These are phyloP conservation scores for Seladonia tumulorum DNA, from an alignment of 2,888 invertebrate species.

Conservation along the genomic window DNA sequence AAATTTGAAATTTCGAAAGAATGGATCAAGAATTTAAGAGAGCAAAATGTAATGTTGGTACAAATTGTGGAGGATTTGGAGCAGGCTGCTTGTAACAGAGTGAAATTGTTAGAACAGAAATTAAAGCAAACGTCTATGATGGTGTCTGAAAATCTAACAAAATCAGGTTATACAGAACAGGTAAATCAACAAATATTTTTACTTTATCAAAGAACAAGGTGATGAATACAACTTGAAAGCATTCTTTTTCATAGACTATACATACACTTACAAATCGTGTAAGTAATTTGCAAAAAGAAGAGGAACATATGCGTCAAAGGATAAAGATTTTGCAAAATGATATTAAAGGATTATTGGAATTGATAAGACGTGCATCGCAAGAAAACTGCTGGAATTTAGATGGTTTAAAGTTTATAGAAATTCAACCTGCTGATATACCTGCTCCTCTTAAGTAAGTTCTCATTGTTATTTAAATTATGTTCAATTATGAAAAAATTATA, in stretches of 20 bases:
- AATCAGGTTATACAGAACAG: conserved; percentile 75
- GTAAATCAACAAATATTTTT: conserved; percentile 58
- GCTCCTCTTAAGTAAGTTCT: conserved; percentile 73
- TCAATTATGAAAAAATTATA: not conserved
- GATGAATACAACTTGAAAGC: not conserved
- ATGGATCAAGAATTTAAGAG: conserved; percentile 89
- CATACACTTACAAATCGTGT: conserved; percentile 75
- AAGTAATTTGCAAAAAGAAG: conserved; percentile 73
- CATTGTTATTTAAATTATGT: conserved; percentile 12
- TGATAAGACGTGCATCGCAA: conserved; percentile 85
- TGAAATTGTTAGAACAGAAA: conserved; percentile 86
- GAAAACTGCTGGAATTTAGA: conserved; percentile 85
- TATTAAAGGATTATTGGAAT: conserved; percentile 85
- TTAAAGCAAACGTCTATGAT: conserved; percentile 84
- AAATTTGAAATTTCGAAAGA: conserved; percentile 88
- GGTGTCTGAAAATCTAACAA: conserved; percentile 77
- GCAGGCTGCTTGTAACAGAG: conserved; percentile 87
- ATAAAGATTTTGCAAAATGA: conserved; percentile 85
- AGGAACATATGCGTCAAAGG: conserved; percentile 83
- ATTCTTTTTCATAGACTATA: conserved; percentile 71
- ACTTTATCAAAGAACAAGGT: not conserved
- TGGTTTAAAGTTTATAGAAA: conserved; percentile 86
- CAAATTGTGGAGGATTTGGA: conserved; percentile 89
- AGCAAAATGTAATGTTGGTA: conserved; percentile 89
- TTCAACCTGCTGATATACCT: conserved; percentile 79